Percentiles rank a stretch among this genome's conserved stretches.
phyloP scores from a whole-genome alignment of 2,113 vertebrate genomes.

The Microcebus murinus region DNA sequence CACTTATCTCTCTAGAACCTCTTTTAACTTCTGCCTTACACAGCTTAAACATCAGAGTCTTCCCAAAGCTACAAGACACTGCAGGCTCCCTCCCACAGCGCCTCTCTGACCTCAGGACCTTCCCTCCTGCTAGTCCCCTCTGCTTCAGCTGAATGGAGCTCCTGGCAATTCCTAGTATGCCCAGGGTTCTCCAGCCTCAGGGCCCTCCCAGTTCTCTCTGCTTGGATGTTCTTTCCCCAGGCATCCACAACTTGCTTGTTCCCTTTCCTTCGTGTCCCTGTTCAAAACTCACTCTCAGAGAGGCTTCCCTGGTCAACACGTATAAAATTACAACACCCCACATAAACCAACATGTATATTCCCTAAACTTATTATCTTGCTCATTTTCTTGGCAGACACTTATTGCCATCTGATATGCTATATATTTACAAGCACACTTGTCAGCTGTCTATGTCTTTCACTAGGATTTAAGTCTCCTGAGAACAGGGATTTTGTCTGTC shows the following conservation, averaged over 20 bases:
- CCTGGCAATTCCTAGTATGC: neutral
- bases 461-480: neutral
- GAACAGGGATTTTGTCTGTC: neutral
- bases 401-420: neutral
- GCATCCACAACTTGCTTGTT: neutral
- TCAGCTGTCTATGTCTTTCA: neutral
- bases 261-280: neutral
- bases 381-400: neutral
- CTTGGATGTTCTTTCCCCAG: neutral
- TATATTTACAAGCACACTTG: neutral
- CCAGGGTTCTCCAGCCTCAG: neutral
- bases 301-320: neutral
- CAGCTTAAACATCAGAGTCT: neutral
- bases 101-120: neutral
- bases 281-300: neutral
- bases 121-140: accelerated
- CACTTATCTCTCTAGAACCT: neutral
- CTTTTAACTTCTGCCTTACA: neutral
- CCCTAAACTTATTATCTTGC: neutral
- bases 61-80: neutral
- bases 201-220: neutral
- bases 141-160: accelerated
- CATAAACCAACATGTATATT: neutral
- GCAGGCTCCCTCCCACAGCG: no score
- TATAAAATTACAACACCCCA: neutral